Percentiles rank a stretch among this genome's conserved stretches.
These are phyloP conservation scores for Ditula angustiorana DNA, from an alignment of 2,888 invertebrate genomes.

Conservation along the genomic window DNA sequence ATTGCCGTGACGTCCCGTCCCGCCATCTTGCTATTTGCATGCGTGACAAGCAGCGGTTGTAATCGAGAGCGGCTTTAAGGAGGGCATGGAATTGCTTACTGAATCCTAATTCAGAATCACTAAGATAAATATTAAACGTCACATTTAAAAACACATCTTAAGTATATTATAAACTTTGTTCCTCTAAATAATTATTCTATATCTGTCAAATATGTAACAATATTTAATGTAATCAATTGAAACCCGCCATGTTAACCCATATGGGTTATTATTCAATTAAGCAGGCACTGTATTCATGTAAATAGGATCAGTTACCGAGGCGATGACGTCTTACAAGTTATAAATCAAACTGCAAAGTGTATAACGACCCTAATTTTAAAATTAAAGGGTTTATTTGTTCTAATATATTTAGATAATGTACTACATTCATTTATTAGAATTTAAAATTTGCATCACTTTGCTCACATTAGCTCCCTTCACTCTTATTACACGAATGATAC, in stretches of 20 bases:
- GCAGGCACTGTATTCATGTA: background rate
- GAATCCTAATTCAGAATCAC: background rate
- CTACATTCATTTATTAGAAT: too few relatives aligned
- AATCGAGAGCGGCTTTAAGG: conserved; percentile 4
- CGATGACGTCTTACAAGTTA: conserved; percentile 15
- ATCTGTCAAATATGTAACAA: background rate
- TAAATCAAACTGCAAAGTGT: background rate
- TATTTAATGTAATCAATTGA: conserved; percentile 32
- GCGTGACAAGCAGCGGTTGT: conserved; percentile 9
- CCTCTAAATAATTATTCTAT: too few relatives aligned
- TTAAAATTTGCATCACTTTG: too few relatives aligned
- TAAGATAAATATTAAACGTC: background rate
- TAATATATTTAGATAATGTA: too few relatives aligned
- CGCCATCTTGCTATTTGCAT: conserved; percentile 16
- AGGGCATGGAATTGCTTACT: background rate
- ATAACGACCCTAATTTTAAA: background rate
- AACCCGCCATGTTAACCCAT: conserved; percentile 14
- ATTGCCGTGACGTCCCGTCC: background rate
- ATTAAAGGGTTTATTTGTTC: background rate
- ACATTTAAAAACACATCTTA: background rate
- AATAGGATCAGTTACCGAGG: conserved; percentile 28
- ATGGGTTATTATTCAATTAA: conserved; percentile 5
- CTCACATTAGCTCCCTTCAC: too few relatives aligned
- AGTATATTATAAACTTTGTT: too few relatives aligned
- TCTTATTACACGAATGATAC: too few relatives aligned